Percentiles rank a stretch among this genome's conserved stretches.
Conservation (phyloP, 1,140 invertebrate genomes). For the Trachymyrmex septentrionalis region DNA sequence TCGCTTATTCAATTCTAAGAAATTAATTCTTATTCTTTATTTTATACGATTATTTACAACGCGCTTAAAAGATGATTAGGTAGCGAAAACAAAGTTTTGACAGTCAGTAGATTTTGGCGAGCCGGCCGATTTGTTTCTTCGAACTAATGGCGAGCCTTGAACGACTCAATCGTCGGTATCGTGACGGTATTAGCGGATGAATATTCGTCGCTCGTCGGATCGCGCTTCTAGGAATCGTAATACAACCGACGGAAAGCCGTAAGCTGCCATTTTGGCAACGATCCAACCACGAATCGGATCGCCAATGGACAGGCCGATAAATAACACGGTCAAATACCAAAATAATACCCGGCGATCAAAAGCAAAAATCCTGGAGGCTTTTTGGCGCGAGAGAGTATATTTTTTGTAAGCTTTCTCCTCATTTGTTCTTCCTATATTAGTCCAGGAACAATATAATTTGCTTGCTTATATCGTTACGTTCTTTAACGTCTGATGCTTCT, state of each 20-base stretch:
- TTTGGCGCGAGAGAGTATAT: background rate
- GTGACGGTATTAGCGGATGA: constrained; percentile 25
- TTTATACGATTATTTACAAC: background rate
- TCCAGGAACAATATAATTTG: too few species aligned
- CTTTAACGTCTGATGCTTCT: too few species aligned
- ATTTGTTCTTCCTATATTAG: too few species aligned
- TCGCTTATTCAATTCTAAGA: too few species aligned
- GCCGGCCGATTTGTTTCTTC: background rate
- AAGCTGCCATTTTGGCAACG: constrained; percentile 49
- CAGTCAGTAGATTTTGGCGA: background rate
- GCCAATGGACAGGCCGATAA: constrained; percentile 72
- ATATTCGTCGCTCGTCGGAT: constrained; percentile 40
- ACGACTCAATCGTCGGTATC: constrained; percentile 39
- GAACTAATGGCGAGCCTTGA: constrained; percentile 20
- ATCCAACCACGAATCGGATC: constrained; percentile 74
- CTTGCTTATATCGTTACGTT: too few species aligned
- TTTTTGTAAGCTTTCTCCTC: background rate
- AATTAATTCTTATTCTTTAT: background rate
- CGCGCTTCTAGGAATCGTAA: constrained; percentile 63
- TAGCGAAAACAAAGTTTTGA: background rate
- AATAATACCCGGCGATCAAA: constrained; percentile 74
- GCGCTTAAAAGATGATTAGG: background rate
- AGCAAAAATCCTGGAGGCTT: constrained; percentile 46
- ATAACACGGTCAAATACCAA: constrained; percentile 72
- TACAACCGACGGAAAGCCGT: constrained; percentile 59